Evolutionary conservation across 2,113 vertebrate species (phyloP), one percentile per base, ranked within the genome.

Genomic region (Tyto alba): DNA sequence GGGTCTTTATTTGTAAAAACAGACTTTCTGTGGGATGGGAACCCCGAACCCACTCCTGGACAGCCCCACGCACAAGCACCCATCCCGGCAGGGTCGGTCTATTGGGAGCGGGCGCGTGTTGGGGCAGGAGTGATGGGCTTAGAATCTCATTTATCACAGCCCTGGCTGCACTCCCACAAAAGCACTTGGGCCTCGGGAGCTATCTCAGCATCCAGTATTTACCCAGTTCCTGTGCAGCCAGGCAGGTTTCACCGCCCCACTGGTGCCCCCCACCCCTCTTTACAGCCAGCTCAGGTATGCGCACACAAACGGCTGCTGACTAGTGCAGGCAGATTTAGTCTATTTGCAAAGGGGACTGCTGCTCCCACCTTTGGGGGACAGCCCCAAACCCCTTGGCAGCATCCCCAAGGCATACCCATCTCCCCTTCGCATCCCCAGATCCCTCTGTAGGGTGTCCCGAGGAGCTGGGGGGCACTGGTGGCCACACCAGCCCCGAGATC

Each of bases 221-320:
- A 88, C 85, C 53, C 85, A 90, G 62, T 57, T 88, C 79, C 92
- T 87, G n/a, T n/a, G n/a, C n/a, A n/a, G n/a, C n/a, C 56, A 1
- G 57, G 94, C 88, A 29, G 79, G 77, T 60, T 79, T 14, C 2
- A 0, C 36, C 79, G 89, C 62, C 89, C 57, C 10, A 1, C 47
- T 52, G 57, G 43, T 22, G 83, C 90, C 94, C 90, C 90, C 94
- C 90, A 96, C 88, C 75, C 88, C 63, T 77, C 82, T 32, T 27
- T 15, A 5, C 85, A 85, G 75, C 62, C 79, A 52, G 78, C 88
- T 90, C 94, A 96, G 95, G 90, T 90, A 93, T 90, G 94, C 50
- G 90, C 40, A 95, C 92, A 95, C 92, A 97, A 79, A 80, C 3
- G 4, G 47, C 60, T 11, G 4, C 63, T 3, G 19, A 81, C 90